phyloP scores from a whole-genome alignment of 2,888 invertebrate genomes.

The Ophioninae sp. region DNA sequence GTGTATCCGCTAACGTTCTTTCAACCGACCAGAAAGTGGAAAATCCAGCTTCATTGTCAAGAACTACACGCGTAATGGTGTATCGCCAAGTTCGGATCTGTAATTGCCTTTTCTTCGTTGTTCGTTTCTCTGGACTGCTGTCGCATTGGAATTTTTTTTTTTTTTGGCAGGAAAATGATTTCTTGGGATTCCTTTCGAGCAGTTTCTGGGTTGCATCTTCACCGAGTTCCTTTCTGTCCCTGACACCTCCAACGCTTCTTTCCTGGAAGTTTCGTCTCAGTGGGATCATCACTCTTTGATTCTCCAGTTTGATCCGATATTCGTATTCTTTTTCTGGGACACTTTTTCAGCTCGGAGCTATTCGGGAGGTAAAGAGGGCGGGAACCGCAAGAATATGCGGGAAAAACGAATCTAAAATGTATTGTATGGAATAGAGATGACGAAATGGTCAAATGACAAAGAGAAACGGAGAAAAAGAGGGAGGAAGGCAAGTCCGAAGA shows the following conservation, averaged over 20 bases:
- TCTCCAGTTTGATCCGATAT: conserved; percentile 19
- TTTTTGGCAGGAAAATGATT: conserved; percentile 5
- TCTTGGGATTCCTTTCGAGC: not conserved
- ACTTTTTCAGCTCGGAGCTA: conserved; percentile 5
- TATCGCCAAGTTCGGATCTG: not conserved
- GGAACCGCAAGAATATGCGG: conserved; percentile 16
- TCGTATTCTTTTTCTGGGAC: not conserved
- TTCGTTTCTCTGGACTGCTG: not conserved
- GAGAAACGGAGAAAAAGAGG: not conserved
- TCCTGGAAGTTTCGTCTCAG: not conserved
- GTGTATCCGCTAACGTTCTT: conserved; percentile 26
- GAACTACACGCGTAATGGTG: not conserved
- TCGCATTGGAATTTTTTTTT: not conserved
- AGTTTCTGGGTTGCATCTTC: not conserved
- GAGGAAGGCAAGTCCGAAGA: conserved; percentile 46
- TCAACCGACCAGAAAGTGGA: conserved; percentile 12
- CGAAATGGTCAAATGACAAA: not conserved
- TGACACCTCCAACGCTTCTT: not conserved
- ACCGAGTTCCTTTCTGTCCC: not conserved
- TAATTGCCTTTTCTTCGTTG: conserved; percentile 4
- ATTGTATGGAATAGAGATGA: conserved; percentile 18
- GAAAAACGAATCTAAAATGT: conserved; percentile 37
- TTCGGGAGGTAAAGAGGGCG: conserved; percentile 35
- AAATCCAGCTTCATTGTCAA: conserved; percentile 10
- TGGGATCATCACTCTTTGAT: not conserved